Conservation (phyloP, 2,888 invertebrate species). For the Desoria tigrina region DNA sequence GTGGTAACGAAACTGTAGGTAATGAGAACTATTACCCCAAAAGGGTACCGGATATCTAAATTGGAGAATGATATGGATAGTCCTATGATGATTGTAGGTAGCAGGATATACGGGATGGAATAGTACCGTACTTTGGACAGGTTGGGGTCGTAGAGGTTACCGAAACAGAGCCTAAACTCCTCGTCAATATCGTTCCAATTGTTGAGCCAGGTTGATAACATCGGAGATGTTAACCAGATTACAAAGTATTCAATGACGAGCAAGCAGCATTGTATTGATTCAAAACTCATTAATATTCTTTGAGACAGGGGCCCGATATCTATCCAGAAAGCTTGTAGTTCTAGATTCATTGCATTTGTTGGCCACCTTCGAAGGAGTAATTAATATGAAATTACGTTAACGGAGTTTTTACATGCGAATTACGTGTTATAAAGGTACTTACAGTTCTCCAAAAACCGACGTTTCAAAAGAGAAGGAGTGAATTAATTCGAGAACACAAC, state of each 20-base stretch:
- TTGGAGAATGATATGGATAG: not conserved
- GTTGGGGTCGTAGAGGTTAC: not conserved
- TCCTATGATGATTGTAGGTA: not conserved
- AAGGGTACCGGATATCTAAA: not conserved
- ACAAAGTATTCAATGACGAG: conserved; percentile 1
- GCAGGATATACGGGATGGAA: not conserved
- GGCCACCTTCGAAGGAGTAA: not conserved
- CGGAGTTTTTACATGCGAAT: too few relatives aligned
- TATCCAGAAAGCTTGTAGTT: not conserved
- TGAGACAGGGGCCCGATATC: not conserved
- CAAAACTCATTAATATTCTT: not conserved
- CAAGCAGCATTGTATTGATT: not conserved
- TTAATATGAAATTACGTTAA: too few relatives aligned
- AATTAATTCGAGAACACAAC: too few relatives aligned
- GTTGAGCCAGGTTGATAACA: not conserved
- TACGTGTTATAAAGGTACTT: too few relatives aligned
- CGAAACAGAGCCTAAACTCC: not conserved
- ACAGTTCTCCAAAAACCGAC: too few relatives aligned
- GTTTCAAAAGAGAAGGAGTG: too few relatives aligned
- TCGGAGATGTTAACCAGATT: not conserved
- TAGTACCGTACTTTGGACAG: not conserved
- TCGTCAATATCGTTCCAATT: conserved; percentile 4
- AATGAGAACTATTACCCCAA: not conserved
- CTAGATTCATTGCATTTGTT: not conserved
- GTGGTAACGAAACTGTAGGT: not conserved